These are phyloP conservation scores for Larimichthys crocea DNA, from an alignment of 2,113 vertebrate genomes.

Conservation along the genomic window DNA sequence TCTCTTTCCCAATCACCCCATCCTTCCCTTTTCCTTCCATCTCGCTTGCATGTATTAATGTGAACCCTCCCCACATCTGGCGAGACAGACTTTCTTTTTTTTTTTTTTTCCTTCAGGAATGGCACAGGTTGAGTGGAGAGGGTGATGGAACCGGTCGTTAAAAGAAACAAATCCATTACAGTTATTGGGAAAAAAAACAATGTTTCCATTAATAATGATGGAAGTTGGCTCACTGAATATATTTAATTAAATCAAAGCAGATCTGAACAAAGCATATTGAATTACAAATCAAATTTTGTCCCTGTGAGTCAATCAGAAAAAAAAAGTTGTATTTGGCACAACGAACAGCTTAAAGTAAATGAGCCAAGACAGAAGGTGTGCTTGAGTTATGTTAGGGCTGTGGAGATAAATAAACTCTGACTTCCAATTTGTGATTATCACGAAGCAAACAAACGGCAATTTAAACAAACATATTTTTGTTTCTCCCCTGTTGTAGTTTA, in stretches of 20 bases:
- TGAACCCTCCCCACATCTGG: constrained; percentile 64
- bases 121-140: constrained; percentile 4
- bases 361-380: constrained; percentile 9
- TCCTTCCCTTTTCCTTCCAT: constrained; percentile 18
- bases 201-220: constrained; percentile 29
- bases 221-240: constrained; percentile 18
- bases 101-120: neutral
- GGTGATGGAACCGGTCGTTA: constrained; percentile 19
- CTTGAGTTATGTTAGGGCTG: neutral
- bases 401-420: neutral
- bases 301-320: constrained; percentile 5
- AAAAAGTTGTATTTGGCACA: neutral
- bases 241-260: constrained; percentile 41
- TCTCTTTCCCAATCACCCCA: constrained; percentile 28
- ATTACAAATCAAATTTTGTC: constrained; percentile 25
- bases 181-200: constrained; percentile 17
- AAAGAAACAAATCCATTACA: constrained; percentile 49
- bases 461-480: neutral
- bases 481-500: neutral
- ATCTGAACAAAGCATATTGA: constrained; percentile 15
- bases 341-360: constrained; percentile 14
- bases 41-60: constrained; percentile 50
- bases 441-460: neutral
- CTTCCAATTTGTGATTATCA: neutral
- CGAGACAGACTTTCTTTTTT: constrained; percentile 2